These are phyloP conservation scores for Tychaedon coryphoeus DNA, from an alignment of 2,113 vertebrate genomes.

Conservation along the genomic window DNA sequence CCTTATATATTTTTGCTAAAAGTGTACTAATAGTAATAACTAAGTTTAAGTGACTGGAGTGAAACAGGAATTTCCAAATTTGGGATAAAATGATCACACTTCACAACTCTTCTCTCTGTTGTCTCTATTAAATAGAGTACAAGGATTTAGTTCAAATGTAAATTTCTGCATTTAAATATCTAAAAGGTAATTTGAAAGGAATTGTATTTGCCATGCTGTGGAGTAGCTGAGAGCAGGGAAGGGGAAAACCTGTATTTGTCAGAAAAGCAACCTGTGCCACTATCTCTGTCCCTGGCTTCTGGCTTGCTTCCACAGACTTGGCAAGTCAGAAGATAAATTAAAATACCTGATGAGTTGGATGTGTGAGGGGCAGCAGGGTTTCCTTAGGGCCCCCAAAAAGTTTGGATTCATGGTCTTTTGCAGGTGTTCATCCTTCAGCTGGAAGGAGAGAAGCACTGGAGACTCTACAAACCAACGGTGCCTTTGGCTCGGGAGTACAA, in stretches of 20 bases:
- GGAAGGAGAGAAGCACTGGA: constrained; percentile 91
- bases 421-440: constrained; percentile 92
- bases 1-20: neutral
- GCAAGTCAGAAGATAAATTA: neutral
- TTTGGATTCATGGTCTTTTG: neutral
- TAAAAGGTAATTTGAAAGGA: neutral
- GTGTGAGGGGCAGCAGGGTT: neutral
- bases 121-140: neutral
- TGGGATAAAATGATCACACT: neutral
- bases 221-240: neutral
- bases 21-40: neutral
- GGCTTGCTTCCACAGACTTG: neutral
- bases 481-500: constrained; percentile 84
- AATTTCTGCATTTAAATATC: neutral
- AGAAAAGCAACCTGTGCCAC: neutral
- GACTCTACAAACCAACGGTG: constrained; percentile 82
- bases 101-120: neutral
- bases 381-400: neutral
- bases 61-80: neutral
- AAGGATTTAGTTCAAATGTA: neutral
- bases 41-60: neutral
- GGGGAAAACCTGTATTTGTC: neutral
- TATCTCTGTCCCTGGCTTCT: neutral
- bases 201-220: neutral
- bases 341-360: neutral